Evolutionary conservation across 1,140 invertebrate species (phyloP).

Genomic region (Trachymyrmex cornetzi): DNA sequence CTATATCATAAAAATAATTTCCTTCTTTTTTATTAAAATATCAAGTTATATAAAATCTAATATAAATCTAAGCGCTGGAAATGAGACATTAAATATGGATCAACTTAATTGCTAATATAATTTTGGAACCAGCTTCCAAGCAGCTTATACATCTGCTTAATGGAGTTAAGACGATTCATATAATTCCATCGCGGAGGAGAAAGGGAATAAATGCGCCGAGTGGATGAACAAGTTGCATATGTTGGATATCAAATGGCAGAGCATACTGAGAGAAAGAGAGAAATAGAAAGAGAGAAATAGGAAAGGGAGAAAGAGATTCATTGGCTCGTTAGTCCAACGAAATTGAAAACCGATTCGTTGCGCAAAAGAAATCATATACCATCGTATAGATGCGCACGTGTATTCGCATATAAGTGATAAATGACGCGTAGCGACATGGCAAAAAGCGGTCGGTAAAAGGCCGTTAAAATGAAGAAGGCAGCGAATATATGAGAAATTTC

Average conservation of each 20-base stretch:
- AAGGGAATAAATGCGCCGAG: conserved; percentile 20
- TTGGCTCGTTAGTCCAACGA: conserved; percentile 38
- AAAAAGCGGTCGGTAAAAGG: conserved; percentile 53
- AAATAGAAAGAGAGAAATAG: not conserved
- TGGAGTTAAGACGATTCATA: conserved; percentile 12
- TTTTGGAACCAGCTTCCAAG: not conserved
- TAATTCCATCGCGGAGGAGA: not conserved
- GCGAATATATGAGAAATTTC: not conserved
- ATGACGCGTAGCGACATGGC: conserved; percentile 12
- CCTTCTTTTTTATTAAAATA: not conserved
- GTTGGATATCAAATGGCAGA: conserved; percentile 36
- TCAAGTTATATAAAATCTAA: not conserved
- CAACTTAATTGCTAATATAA: conserved; percentile 4
- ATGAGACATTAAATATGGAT: conserved; percentile 12
- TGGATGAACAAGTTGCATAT: conserved; percentile 7
- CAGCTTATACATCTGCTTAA: not conserved
- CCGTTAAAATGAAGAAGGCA: conserved; percentile 30
- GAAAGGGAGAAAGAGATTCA: not conserved
- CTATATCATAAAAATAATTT: not conserved
- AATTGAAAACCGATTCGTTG: conserved; percentile 52
- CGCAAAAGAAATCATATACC: conserved; percentile 13
- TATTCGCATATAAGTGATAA: conserved; percentile 46
- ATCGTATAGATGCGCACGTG: not conserved
- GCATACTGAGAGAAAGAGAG: not conserved
- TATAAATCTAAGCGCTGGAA: not conserved